A percentile compares a stretch with the other conserved stretches of the same genome.
phyloP scores from a whole-genome alignment of 2,797 vertebrate species.

The Rhinoraja longicauda region DNA sequence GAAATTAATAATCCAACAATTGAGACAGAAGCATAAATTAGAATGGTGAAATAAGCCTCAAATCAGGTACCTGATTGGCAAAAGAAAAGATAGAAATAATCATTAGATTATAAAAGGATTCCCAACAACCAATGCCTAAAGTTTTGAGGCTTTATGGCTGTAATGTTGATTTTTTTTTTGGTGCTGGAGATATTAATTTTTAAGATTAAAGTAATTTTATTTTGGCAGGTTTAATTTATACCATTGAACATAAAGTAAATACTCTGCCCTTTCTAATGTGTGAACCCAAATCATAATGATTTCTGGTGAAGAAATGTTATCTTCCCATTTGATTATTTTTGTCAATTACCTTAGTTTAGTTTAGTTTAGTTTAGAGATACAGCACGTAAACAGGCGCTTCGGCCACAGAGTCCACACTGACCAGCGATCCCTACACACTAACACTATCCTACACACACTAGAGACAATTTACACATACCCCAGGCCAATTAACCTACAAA shows the following conservation, averaged over 20 bases:
- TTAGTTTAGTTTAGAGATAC: no score
- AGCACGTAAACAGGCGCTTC: no score
- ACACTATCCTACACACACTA: no score
- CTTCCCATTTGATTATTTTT: neutral
- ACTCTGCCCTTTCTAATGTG: neutral
- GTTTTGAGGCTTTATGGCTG: neutral
- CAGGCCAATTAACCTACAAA: no score
- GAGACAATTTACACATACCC: no score
- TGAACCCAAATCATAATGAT: neutral
- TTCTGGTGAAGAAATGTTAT: neutral
- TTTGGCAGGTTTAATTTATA: neutral
- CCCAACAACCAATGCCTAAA: neutral
- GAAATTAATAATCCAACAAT: neutral
- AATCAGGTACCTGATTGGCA: neutral
- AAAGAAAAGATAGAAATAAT: no score
- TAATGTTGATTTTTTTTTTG: no score
- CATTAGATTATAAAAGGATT: no score
- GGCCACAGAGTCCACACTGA: no score
- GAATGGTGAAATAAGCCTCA: neutral
- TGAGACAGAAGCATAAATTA: neutral
- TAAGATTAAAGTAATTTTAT: neutral
- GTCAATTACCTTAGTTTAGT: no score
- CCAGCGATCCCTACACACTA: no score
- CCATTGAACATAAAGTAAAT: neutral
- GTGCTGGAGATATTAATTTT: neutral